Evolutionary conservation across 2,797 vertebrate genomes (phyloP), one percentile per base, ranked within the genome.

Genomic region (Sebastes baramenuke): DNA sequence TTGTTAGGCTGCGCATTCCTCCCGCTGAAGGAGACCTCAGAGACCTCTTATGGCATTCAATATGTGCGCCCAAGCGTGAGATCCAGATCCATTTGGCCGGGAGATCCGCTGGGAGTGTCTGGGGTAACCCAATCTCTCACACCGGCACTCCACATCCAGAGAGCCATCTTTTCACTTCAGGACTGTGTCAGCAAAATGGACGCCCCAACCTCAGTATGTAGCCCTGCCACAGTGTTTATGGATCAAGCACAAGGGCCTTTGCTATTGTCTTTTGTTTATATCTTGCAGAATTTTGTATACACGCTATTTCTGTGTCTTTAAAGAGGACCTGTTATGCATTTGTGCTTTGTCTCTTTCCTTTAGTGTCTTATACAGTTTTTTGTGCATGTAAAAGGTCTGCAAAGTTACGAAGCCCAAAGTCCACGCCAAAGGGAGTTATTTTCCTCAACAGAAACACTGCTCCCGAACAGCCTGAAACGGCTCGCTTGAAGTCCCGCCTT

Each of bases 31-130:
- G 93, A 92, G 94, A 94, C 94, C 94, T 94, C 80, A 55, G 94
- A 95, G 95, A 94, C 93, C 93, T 94, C 93, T 95, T 94, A 95
- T 93, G 94, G 93, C 93, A 95, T 95, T 94, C 94, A 95, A 94
- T 94, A 94, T 94, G 92, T 94, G 93, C 93, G 89, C 91, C 93
- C 94, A 94, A 93, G 94, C 93, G 85, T 95, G 93, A 93, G 93
- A 95, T 95, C 95, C 94, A 93, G 92, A 93, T 95, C 94, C 94
- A 95, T 95, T 95, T 94, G 93, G 94, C 92, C 69, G 65, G 88
- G 82, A 77, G 86, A 90, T 95, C 94, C 94, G 6, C 93, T 86
- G 94, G 94, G 95, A 95, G 87, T 83, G 92, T 95, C 94, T 93
- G 91, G 93, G 92, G 95, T 94, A 95, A 95, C 95, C 94, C 93